phyloP scores from a whole-genome alignment of 2,113 vertebrate species.

The Cottus gobio region DNA sequence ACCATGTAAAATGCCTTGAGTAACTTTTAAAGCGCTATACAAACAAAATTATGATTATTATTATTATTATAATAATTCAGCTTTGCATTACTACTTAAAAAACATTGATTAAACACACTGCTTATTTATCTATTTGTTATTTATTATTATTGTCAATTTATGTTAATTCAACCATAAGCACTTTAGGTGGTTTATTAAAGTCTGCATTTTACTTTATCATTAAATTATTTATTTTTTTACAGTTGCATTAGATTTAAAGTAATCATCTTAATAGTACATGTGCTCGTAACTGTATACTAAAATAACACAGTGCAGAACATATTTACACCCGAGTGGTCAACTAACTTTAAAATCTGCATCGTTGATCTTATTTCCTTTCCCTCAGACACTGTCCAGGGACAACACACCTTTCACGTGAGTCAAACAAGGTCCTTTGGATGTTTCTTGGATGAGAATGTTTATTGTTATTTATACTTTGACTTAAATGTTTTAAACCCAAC shows the following conservation, averaged over 20 bases:
- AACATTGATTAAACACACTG: not conserved
- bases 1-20: too few species aligned
- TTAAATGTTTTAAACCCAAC: not conserved
- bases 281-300: not conserved
- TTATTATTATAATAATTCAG: not conserved
- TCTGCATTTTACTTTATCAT: not conserved
- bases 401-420: conserved; percentile 94
- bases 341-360: not conserved
- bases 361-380: conserved; percentile 8
- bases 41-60: too few species aligned
- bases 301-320: not conserved
- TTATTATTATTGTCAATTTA: not conserved
- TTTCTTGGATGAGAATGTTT: not conserved
- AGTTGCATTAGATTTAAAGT: too few species aligned
- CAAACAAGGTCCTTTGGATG: not conserved
- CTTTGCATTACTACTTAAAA: not conserved
- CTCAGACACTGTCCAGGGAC: conserved; percentile 87
- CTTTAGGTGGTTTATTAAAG: not conserved
- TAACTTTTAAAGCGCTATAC: too few species aligned
- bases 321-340: not conserved
- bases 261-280: not conserved
- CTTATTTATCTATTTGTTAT: not conserved
- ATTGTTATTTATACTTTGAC: not conserved
- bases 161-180: not conserved
- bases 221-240: not conserved